Base-by-base conservation (phyloP, 2,888 invertebrate genomes). In the Trissolcus japonicus region DNA sequence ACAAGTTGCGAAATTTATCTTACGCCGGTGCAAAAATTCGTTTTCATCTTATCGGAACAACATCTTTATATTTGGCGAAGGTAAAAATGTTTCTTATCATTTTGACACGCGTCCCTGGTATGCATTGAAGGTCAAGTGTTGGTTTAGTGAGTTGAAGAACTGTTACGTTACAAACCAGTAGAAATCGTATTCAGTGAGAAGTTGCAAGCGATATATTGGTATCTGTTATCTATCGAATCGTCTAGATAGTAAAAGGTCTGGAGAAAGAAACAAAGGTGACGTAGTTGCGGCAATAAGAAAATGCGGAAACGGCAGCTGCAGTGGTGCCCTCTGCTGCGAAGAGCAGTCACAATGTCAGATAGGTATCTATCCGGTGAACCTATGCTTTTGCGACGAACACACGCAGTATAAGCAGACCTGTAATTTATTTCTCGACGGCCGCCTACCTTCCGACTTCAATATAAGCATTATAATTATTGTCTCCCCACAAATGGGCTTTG, bases 391-490 rank as follows among this genome's bases (percentile, higher is more conserved):
- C 84, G 86, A 84, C 81, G 86, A 85, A 83, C 83, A 83, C 84
- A 85, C 84, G 83, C 84, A 82, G 83, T 84, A 35, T 35, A 80
- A 83, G 83, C 82, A 85, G 86, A 86, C 87, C 87, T 84, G 84
- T 86, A 87, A 88, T 88, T 88, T 88, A 87, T 87, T 86, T 83
- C 82, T 80, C 81, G 82, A 79, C 82, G 82, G 82, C 85, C 84
- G 84, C 84, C 86, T 83, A 84, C 84, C 86, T 82, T 83, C 85
- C 86, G 79, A 83, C 82, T 86, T 82, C 84, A 84, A 86, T 86
- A 84, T 86, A 86, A 87, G 87, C 85, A 87, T 87, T 87, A 85
- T 88, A 86, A 87, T 87, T 87, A 87, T 85, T 87, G 86, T 87
- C 85, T 86, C 84, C 85, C 84, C 84, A 80, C 84, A 81, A 85